Percentiles rank a stretch among this genome's conserved stretches.
phyloP scores from a whole-genome alignment of 2,888 invertebrate species.

The Serripes groenlandicus region DNA sequence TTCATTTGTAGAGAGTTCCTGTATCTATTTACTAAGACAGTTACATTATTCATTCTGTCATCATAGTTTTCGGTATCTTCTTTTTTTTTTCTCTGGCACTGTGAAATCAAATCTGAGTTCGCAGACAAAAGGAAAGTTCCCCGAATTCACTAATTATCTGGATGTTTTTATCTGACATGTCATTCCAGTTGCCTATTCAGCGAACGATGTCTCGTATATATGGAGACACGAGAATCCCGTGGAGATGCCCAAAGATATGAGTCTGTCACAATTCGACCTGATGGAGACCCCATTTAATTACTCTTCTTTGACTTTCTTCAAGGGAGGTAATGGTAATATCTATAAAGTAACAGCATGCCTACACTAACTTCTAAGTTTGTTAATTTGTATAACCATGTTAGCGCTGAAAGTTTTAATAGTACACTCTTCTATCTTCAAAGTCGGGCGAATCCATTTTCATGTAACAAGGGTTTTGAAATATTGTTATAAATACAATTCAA shows the following conservation, averaged over 20 bases:
- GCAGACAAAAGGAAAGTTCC: background rate
- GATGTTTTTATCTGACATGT: background rate
- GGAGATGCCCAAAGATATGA: slow-evolving; percentile 95
- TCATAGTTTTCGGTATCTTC: background rate
- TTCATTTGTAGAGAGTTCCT: no score
- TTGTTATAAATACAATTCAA: no score
- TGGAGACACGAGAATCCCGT: slow-evolving; percentile 88
- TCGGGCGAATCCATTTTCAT: no score
- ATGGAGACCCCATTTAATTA: slow-evolving; percentile 87
- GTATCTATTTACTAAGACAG: no score
- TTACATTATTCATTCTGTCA: no score
- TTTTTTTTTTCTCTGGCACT: background rate
- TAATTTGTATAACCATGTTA: no score
- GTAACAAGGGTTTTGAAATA: no score
- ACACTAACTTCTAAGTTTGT: no score
- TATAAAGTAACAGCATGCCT: no score
- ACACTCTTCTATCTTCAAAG: no score
- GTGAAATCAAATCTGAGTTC: background rate
- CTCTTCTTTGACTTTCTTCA: slow-evolving; percentile 73
- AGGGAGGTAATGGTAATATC: slow-evolving; percentile 76
- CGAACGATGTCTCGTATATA: slow-evolving; percentile 71
- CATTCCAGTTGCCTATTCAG: slow-evolving; percentile 75
- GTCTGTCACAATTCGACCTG: slow-evolving; percentile 97
- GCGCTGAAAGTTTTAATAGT: no score
- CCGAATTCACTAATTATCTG: background rate